phyloP scores from a whole-genome alignment of 2,797 vertebrate species.

The Anguilla marmorata region DNA sequence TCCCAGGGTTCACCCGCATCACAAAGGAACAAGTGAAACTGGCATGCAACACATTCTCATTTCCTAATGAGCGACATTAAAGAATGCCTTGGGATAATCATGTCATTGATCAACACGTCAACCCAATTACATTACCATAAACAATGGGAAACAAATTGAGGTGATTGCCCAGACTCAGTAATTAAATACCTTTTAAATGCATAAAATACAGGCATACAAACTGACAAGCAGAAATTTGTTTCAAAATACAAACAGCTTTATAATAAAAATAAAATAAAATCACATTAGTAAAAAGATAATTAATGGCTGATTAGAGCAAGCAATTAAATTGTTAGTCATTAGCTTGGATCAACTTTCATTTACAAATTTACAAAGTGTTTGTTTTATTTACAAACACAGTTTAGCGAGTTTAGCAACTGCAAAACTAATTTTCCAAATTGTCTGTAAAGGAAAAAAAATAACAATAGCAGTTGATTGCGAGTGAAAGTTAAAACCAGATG shows the following conservation, averaged over 20 bases:
- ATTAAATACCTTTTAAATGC: constrained; percentile 25
- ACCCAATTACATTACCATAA: neutral
- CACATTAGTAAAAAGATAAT: neutral
- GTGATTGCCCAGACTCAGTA: neutral
- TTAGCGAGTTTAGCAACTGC: neutral
- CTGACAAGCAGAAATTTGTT: neutral
- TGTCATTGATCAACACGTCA: neutral
- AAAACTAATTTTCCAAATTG: neutral
- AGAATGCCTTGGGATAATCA: neutral
- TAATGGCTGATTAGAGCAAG: neutral
- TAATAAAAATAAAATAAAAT: neutral
- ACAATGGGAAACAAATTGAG: neutral
- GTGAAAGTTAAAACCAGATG: neutral
- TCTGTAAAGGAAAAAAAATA: neutral
- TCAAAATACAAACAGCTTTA: neutral
- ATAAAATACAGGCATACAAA: neutral
- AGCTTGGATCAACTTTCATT: neutral
- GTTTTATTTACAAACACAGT: neutral
- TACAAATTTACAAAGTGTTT: neutral
- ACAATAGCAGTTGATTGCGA: neutral
- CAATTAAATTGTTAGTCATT: neutral
- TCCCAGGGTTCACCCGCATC: neutral
- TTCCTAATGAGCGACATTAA: neutral
- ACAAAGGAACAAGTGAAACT: constrained; percentile 3
- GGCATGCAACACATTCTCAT: constrained; percentile 23